A percentile compares a stretch with the other conserved stretches of the same genome.
These are phyloP conservation scores for Bolinopsis microptera DNA, from an alignment of 37 sponge, comb jelly and placozoan genomes.

Conservation along the genomic window DNA sequence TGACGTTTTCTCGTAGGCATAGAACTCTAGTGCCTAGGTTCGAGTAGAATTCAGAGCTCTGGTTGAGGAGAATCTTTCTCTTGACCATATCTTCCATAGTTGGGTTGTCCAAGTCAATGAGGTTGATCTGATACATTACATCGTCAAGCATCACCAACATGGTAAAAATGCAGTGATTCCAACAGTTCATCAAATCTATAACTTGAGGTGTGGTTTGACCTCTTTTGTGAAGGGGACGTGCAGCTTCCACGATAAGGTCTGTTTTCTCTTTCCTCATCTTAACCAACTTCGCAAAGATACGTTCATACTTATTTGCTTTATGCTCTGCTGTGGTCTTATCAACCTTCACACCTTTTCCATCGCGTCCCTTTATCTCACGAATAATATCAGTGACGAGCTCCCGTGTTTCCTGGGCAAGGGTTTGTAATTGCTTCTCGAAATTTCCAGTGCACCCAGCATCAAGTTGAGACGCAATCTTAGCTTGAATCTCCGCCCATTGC, in stretches of 20 bases:
- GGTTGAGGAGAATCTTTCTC: background rate
- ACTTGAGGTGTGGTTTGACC: background rate
- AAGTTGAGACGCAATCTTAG: background rate
- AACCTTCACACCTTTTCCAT: background rate
- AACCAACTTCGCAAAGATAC: background rate
- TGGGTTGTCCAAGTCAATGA: background rate
- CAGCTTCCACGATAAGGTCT: background rate
- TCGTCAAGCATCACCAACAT: background rate
- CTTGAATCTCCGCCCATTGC: background rate
- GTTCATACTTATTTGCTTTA: background rate
- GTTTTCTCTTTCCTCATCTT: background rate
- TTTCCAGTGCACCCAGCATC: background rate
- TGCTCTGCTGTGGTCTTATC: background rate
- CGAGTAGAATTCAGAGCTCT: background rate
- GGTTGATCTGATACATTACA: background rate
- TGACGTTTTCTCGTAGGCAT: background rate
- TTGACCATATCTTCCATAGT: background rate
- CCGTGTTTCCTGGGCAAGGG: background rate
- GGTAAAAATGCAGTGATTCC: slow-evolving; percentile 33
- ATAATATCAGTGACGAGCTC: background rate
- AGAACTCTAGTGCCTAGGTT: background rate
- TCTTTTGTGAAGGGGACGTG: background rate
- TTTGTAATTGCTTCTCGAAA: background rate
- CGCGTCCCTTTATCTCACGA: background rate
- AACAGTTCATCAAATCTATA: slow-evolving; percentile 1